Conservation (phyloP, 2,797 vertebrate genomes). For the Microchirus variegatus region DNA sequence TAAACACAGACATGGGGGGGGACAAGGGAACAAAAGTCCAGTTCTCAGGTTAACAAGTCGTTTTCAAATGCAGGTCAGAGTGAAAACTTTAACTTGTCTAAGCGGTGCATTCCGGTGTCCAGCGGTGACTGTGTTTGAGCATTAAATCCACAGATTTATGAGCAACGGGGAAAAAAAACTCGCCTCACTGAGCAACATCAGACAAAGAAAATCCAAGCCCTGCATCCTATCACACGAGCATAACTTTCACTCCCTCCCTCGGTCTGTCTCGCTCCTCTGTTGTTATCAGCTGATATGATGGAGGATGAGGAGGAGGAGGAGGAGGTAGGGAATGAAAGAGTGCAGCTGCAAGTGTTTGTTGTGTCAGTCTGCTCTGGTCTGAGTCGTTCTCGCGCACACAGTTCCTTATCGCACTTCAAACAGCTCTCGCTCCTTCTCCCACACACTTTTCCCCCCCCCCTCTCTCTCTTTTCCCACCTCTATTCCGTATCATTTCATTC, state of each 20-base stretch:
- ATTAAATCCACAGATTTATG: constrained; percentile 7
- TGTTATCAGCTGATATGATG: constrained; percentile 69
- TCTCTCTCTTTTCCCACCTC: constrained; percentile 40
- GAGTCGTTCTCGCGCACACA: constrained; percentile 40
- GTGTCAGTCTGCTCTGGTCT: constrained; percentile 61
- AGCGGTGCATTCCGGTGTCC: background rate
- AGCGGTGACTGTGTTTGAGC: constrained; percentile 1
- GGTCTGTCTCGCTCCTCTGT: constrained; percentile 17
- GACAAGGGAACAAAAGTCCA: constrained; percentile 53
- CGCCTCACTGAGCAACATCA: constrained; percentile 6
- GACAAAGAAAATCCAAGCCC: constrained; percentile 28
- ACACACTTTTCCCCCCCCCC: constrained; percentile 48
- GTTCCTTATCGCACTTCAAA: constrained; percentile 74
- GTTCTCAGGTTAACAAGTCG: constrained; percentile 20
- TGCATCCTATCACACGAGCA: constrained; percentile 47
- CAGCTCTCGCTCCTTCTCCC: constrained; percentile 57
- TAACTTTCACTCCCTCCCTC: constrained; percentile 51
- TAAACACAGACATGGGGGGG: constrained; percentile 46
- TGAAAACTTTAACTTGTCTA: background rate
- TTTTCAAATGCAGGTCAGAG: constrained; percentile 21
- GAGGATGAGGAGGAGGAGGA: too few relatives aligned
- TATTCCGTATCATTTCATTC: constrained; percentile 43
- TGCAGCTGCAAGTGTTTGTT: constrained; percentile 73
- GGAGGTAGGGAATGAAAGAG: constrained; percentile 57
- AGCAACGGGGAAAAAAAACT: constrained; percentile 1